Percentiles rank a stretch among this genome's conserved stretches.
Conservation (phyloP, 37 sponge, comb jelly and placozoan genomes). For the Beroe ovata region DNA sequence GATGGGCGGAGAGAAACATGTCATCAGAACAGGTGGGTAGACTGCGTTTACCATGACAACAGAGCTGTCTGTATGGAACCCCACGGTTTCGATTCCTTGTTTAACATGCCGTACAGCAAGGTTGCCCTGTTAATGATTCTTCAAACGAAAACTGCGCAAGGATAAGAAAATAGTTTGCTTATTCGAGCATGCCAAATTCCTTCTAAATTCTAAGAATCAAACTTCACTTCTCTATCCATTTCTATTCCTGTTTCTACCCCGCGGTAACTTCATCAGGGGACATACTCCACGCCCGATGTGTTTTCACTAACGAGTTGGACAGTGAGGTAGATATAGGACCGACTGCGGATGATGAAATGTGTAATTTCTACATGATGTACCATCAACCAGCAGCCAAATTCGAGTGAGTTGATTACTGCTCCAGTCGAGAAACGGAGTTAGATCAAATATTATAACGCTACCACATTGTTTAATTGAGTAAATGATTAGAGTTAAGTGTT, state of each 20-base stretch:
- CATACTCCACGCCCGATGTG: slow-evolving; percentile 64
- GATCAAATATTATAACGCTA: no score
- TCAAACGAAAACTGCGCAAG: background rate
- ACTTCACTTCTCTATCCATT: background rate
- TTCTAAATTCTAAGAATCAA: background rate
- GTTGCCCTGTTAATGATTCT: slow-evolving; percentile 6
- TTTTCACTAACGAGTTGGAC: slow-evolving; percentile 17
- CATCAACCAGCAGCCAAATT: slow-evolving; percentile 63
- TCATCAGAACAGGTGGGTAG: slow-evolving; percentile 1
- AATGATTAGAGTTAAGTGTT: no score
- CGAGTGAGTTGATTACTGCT: background rate
- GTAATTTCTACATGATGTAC: slow-evolving; percentile 99
- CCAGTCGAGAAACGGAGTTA: background rate
- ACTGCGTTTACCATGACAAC: background rate
- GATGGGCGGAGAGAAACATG: slow-evolving; percentile 9
- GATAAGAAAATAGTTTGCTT: no score
- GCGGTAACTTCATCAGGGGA: no score
- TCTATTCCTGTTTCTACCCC: no score
- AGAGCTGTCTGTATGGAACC: no score
- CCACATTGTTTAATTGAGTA: no score
- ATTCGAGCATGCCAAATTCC: no score
- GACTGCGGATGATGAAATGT: slow-evolving; percentile 86
- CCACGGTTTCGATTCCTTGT: no score
- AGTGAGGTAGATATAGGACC: slow-evolving; percentile 39
- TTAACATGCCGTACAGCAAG: no score